These are phyloP conservation scores for Linurgus olivaceus DNA, from an alignment of 2,797 vertebrate species.

Conservation along the genomic window DNA sequence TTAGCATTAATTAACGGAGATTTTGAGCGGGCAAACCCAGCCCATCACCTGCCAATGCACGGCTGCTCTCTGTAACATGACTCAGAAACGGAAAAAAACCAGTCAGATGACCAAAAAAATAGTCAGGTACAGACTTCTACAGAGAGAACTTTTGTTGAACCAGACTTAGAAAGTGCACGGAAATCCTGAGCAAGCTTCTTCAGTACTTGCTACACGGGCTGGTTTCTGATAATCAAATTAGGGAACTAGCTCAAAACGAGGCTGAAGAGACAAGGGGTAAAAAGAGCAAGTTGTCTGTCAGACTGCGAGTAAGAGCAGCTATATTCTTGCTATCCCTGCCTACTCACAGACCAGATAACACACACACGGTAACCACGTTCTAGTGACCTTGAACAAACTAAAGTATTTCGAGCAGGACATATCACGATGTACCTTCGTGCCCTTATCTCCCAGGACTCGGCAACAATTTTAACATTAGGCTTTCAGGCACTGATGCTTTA, in stretches of 20 bases:
- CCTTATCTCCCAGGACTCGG: neutral
- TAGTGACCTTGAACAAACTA: neutral
- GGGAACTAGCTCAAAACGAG: neutral
- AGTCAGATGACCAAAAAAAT: neutral
- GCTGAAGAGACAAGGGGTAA: neutral
- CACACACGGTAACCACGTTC: accelerated
- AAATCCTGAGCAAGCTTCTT: neutral
- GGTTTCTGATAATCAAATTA: neutral
- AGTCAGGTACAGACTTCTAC: neutral
- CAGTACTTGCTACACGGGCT: neutral
- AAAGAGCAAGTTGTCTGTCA: neutral
- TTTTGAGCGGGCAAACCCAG: neutral
- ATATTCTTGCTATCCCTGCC: accelerated
- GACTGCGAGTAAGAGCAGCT: neutral
- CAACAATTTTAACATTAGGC: neutral
- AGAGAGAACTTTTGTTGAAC: neutral
- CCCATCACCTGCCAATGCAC: neutral
- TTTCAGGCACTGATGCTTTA: neutral
- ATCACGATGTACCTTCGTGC: neutral
- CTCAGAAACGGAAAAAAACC: neutral
- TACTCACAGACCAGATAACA: neutral
- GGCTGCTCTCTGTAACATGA: neutral
- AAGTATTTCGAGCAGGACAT: neutral
- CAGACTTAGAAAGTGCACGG: neutral
- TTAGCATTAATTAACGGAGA: neutral